Conservation (phyloP, 1,140 invertebrate species). For the Ctenoplectra terminalis region DNA sequence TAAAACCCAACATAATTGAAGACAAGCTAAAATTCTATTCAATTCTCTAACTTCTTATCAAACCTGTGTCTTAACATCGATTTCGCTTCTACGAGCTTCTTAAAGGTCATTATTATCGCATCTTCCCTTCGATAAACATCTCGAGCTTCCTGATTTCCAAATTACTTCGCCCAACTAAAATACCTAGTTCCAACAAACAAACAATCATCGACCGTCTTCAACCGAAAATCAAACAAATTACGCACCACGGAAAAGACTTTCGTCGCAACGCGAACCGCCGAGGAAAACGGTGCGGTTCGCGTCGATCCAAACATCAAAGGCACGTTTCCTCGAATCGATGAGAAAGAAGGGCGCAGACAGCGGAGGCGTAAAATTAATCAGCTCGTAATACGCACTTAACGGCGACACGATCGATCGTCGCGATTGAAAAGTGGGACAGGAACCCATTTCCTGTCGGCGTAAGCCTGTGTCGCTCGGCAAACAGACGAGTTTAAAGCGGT, state of each 20-base stretch:
- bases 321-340: not conserved
- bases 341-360: not conserved
- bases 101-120: too few relatives aligned
- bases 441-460: slow-evolving; percentile 42
- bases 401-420: slow-evolving; percentile 62
- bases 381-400: slow-evolving; percentile 63
- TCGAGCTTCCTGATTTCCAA: not conserved
- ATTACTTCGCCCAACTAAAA: not conserved
- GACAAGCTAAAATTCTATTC: too few relatives aligned
- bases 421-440: slow-evolving; percentile 67
- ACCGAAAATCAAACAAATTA: not conserved
- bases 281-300: too few relatives aligned
- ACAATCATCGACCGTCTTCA: not conserved
- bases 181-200: not conserved
- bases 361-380: slow-evolving; percentile 70
- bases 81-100: too few relatives aligned
- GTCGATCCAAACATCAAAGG: too few relatives aligned
- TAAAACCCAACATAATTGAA: too few relatives aligned
- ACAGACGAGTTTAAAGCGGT: slow-evolving; percentile 44
- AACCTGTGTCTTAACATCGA: too few relatives aligned
- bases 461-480: slow-evolving; percentile 54
- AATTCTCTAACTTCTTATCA: too few relatives aligned
- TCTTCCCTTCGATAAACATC: not conserved
- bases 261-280: not conserved
- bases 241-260: not conserved